Percentiles rank a stretch among this genome's conserved stretches.
These are phyloP conservation scores for Dendrophyllia cribrosa DNA, from an alignment of 64 coral and sea anemone species.

Conservation along the genomic window DNA sequence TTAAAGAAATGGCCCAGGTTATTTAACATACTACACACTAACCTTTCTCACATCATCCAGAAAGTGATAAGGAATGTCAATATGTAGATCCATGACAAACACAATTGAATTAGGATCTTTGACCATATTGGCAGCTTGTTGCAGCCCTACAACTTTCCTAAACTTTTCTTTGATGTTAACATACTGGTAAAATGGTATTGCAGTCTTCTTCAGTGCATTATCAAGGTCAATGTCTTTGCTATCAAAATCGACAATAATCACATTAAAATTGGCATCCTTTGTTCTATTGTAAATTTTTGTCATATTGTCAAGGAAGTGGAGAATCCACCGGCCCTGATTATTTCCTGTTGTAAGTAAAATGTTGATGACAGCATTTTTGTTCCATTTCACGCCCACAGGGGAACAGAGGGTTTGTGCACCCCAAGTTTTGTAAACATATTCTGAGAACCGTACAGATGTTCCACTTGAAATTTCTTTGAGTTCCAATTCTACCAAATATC, in stretches of 20 bases:
- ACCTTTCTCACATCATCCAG: slow-evolving; percentile 83
- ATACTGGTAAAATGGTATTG: slow-evolving; percentile 64
- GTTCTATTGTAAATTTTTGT: slow-evolving; percentile 68
- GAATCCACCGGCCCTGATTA: slow-evolving; percentile 83
- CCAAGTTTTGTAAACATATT: slow-evolving; percentile 70
- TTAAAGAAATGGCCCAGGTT: background rate
- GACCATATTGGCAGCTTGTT: slow-evolving; percentile 47
- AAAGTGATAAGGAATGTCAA: slow-evolving; percentile 74
- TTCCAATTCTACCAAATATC: slow-evolving; percentile 81
- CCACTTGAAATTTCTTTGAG: slow-evolving; percentile 32
- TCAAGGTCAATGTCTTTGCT: slow-evolving; percentile 74
- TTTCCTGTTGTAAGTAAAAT: slow-evolving; percentile 69
- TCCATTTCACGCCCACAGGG: slow-evolving; percentile 83
- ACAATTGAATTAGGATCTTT: slow-evolving; percentile 73
- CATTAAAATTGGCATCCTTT: slow-evolving; percentile 78
- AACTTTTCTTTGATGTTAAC: slow-evolving; percentile 56
- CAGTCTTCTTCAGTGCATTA: slow-evolving; percentile 65
- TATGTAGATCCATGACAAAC: slow-evolving; percentile 79
- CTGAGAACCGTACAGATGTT: slow-evolving; percentile 72
- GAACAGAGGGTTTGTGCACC: slow-evolving; percentile 32
- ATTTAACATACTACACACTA: background rate
- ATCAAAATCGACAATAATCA: slow-evolving; percentile 79
- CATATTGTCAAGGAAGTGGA: slow-evolving; percentile 83
- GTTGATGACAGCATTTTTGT: slow-evolving; percentile 71
- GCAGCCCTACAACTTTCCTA: slow-evolving; percentile 71